Evolutionary conservation across 1,140 invertebrate genomes (phyloP), one percentile per base, ranked within the genome.

Genomic region (Neodiprion virginianus): DNA sequence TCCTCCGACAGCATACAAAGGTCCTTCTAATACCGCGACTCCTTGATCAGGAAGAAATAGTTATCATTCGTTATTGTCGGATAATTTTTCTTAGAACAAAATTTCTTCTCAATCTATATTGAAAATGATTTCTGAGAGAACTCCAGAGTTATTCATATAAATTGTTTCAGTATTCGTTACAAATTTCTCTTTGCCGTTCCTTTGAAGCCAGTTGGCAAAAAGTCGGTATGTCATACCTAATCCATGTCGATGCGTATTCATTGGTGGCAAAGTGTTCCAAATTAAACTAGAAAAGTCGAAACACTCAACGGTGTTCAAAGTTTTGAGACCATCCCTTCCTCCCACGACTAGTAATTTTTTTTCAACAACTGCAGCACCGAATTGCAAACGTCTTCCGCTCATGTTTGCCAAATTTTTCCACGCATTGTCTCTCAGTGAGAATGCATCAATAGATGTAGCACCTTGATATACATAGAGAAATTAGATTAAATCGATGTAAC

Each of bases 281-380:
- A 91, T 91, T 78, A 94, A 91, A 0, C 92, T 94, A 21, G 93
- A 93, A 68, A 96, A 90, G 83, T 95, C 95, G 76, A 95, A 93
- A 84, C 94, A 95, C 88, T 97, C 96, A 72, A 96, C 95, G 7
- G 94, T 94, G 80, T 96, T 97, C 1, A 98, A 88, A 7, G 96
- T 98, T 88, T 97, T 98, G 7, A 98, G 90, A n/a, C 96, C 97
- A 88, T 98, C 96, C 73, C 97, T 90, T 9, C 97, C 97, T 28
- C 96, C 96, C 12, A 96, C 96, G 23, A 95, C 91, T 70, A 95
- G 93, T 10, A 96, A 88, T 85, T 95, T 96, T 71, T 94, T 94
- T 76, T 95, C 95, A 80, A 97, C 91, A 8, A 97, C 91, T 65
- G 95, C 96, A 8, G 96, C 95, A 7, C 96, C 96, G 89, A 97